Evolutionary conservation across 1,140 invertebrate genomes (phyloP).

Genomic region (Diabrotica virgifera): DNA sequence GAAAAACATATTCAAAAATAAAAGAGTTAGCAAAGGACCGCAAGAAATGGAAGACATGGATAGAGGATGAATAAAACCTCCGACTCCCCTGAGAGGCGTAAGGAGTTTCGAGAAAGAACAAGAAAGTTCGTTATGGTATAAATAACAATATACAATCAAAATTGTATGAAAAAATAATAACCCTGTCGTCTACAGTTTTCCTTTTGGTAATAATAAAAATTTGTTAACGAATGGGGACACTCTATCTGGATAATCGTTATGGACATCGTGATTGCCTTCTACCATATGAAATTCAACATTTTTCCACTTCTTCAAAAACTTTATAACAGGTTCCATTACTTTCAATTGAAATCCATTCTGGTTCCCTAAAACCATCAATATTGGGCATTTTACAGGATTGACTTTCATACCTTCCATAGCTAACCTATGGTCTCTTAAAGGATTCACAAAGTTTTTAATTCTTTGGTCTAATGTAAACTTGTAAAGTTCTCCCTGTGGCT

Average conservation of each 20-base stretch:
- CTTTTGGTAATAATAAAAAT: slow-evolving; percentile 46
- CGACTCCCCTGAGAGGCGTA: too few relatives aligned
- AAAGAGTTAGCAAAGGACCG: too few relatives aligned
- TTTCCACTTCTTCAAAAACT: slow-evolving; percentile 32
- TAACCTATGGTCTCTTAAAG: slow-evolving; percentile 28
- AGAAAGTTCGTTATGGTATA: too few relatives aligned
- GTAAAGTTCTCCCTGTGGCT: slow-evolving; percentile 43
- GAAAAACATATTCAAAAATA: too few relatives aligned
- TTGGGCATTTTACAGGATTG: slow-evolving; percentile 36
- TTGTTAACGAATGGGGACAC: slow-evolving; percentile 49
- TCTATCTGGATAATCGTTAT: slow-evolving; percentile 58
- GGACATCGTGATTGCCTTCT: slow-evolving; percentile 63
- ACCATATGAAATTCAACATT: slow-evolving; percentile 46
- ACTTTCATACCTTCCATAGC: slow-evolving; percentile 41
- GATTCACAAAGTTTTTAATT: slow-evolving; percentile 32
- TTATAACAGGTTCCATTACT: slow-evolving; percentile 11
- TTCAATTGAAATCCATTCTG: slow-evolving; percentile 3
- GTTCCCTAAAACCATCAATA: slow-evolving; percentile 43
- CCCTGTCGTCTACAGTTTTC: slow-evolving; percentile 28
- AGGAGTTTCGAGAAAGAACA: too few relatives aligned
- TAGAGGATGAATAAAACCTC: too few relatives aligned
- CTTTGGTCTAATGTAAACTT: slow-evolving; percentile 38
- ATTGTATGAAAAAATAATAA: not conserved
- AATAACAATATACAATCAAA: too few relatives aligned
- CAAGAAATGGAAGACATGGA: too few relatives aligned